Evolutionary conservation across 2,113 vertebrate species (phyloP).

Genomic region (Macrotus californicus): DNA sequence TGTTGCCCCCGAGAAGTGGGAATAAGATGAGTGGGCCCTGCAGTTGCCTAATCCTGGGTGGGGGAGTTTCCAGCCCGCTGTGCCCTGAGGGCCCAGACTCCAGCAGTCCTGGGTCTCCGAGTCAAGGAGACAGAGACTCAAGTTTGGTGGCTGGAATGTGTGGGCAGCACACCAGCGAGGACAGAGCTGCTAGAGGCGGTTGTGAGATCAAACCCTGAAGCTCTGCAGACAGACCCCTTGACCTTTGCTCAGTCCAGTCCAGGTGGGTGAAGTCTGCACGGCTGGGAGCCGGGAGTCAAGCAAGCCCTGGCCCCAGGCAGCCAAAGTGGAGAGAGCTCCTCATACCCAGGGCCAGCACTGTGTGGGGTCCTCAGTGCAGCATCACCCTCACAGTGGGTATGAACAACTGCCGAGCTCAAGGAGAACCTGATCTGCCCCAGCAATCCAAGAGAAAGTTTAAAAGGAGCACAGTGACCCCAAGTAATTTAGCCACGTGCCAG

Average conservation of each 20-base stretch:
- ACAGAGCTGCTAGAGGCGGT: neutral
- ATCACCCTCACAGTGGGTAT: neutral
- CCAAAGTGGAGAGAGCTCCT: neutral
- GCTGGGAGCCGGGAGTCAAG: neutral
- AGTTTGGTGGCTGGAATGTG: neutral
- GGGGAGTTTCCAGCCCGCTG: neutral
- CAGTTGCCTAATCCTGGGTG: accelerated
- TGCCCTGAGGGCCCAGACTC: neutral
- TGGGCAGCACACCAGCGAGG: neutral
- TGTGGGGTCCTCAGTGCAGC: too few species aligned
- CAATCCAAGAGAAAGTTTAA: neutral
- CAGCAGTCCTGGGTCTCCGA: neutral
- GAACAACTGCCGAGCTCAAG: too few species aligned
- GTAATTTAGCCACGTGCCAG: neutral
- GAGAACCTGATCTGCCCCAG: neutral
- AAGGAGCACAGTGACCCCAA: neutral
- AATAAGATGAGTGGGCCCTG: neutral
- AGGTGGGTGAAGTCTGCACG: accelerated
- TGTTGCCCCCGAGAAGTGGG: neutral
- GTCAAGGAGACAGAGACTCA: neutral
- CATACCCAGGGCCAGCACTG: neutral
- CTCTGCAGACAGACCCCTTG: neutral
- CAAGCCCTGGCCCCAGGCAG: neutral
- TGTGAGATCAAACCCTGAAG: neutral
- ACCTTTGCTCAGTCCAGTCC: neutral